phyloP scores from a whole-genome alignment of 2,113 vertebrate species.

The Tragelaphus scriptus region DNA sequence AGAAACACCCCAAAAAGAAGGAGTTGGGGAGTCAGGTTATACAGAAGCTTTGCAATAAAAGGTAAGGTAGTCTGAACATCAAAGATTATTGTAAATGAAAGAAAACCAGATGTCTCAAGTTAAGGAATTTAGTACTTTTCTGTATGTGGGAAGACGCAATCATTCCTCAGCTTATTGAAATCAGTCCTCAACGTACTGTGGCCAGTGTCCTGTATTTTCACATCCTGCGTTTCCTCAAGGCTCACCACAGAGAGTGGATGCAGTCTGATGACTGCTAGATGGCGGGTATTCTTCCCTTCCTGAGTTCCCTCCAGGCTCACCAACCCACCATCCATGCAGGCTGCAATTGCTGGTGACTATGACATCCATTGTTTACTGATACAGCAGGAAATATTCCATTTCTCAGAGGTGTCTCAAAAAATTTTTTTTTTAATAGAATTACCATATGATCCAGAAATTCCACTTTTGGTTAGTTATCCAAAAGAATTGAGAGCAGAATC shows the following conservation, averaged over 20 bases:
- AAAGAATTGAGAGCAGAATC: background rate
- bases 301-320: background rate
- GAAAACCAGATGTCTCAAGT: background rate
- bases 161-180: background rate
- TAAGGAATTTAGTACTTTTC: background rate
- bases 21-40: background rate
- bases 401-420: background rate
- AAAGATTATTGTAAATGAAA: background rate
- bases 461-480: background rate
- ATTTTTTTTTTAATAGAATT: background rate
- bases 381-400: background rate
- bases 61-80: background rate
- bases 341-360: background rate
- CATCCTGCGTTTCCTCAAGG: background rate
- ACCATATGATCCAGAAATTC: background rate
- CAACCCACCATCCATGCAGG: background rate
- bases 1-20: background rate
- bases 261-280: background rate
- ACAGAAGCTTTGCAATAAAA: background rate
- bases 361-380: background rate
- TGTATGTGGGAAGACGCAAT: background rate
- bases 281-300: background rate
- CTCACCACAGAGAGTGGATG: background rate
- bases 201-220: background rate
- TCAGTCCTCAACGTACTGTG: background rate